Evolutionary conservation across 2,888 invertebrate species (phyloP).

Genomic region (Hydriomena furcata): DNA sequence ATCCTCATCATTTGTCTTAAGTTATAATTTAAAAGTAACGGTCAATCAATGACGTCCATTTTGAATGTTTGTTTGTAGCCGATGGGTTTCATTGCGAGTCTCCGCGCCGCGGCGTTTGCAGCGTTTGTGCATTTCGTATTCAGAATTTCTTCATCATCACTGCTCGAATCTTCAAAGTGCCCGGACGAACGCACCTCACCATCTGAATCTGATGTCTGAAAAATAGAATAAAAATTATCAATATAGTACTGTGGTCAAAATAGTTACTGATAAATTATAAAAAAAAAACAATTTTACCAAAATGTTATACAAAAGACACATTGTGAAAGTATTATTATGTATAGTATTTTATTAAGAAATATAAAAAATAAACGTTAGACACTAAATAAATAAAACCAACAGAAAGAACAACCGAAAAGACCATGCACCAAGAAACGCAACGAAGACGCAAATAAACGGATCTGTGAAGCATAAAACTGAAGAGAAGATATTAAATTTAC

Average conservation of each 20-base stretch:
- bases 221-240: slow-evolving; percentile 19
- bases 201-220: slow-evolving; percentile 70
- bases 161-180: slow-evolving; percentile 68
- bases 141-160: slow-evolving; percentile 73
- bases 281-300: neutral
- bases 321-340: neutral
- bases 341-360: too few relatives aligned
- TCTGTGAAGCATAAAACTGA: slow-evolving; percentile 26
- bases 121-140: slow-evolving; percentile 57
- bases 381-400: slow-evolving; percentile 14
- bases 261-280: neutral
- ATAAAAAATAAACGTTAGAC: slow-evolving; percentile 1
- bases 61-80: slow-evolving; percentile 66
- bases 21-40: slow-evolving; percentile 32
- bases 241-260: neutral
- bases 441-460: slow-evolving; percentile 24
- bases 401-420: slow-evolving; percentile 20
- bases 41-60: slow-evolving; percentile 74
- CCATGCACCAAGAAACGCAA: slow-evolving; percentile 24
- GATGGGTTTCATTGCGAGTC: slow-evolving; percentile 73
- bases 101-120: slow-evolving; percentile 48
- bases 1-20: slow-evolving; percentile 2
- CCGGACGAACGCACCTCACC: slow-evolving; percentile 61
- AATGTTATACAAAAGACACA: neutral
- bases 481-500: slow-evolving; percentile 1